phyloP scores from a whole-genome alignment of 2,797 vertebrate species.

The Eupleurogrammus muticus region DNA sequence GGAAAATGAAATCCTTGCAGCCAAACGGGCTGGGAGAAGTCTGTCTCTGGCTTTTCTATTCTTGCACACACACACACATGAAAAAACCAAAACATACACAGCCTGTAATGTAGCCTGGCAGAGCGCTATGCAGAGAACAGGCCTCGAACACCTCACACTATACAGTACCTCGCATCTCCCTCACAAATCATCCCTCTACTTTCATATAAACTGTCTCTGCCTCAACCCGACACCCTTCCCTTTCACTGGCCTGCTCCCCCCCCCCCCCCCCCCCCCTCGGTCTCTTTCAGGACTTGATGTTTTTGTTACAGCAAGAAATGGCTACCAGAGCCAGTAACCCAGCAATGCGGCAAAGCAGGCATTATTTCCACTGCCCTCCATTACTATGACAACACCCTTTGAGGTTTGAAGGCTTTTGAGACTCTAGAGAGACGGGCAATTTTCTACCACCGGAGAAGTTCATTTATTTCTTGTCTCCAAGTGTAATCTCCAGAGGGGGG shows the following conservation, averaged over 20 bases:
- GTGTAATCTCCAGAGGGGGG: constrained; percentile 57
- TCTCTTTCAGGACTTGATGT: constrained; percentile 51
- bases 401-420: constrained; percentile 71
- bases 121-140: constrained; percentile 16
- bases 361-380: constrained; percentile 76
- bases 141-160: constrained; percentile 37
- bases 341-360: constrained; percentile 72
- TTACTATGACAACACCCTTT: constrained; percentile 83
- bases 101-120: constrained; percentile 44
- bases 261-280: background rate
- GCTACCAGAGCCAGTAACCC: constrained; percentile 62
- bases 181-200: constrained; percentile 20
- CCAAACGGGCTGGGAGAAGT: constrained; percentile 8
- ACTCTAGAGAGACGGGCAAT: constrained; percentile 62
- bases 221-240: constrained; percentile 11
- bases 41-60: constrained; percentile 43
- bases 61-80: constrained; percentile 35
- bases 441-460: constrained; percentile 67
- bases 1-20: background rate
- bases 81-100: constrained; percentile 20
- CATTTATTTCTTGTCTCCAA: constrained; percentile 67
- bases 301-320: constrained; percentile 53
- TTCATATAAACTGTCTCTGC: constrained; percentile 21
- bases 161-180: constrained; percentile 51
- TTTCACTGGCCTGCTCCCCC: background rate